A percentile compares a stretch with the other conserved stretches of the same genome.
phyloP scores from a whole-genome alignment of 64 coral and sea anemone genomes.

The Montipora capricornis region DNA sequence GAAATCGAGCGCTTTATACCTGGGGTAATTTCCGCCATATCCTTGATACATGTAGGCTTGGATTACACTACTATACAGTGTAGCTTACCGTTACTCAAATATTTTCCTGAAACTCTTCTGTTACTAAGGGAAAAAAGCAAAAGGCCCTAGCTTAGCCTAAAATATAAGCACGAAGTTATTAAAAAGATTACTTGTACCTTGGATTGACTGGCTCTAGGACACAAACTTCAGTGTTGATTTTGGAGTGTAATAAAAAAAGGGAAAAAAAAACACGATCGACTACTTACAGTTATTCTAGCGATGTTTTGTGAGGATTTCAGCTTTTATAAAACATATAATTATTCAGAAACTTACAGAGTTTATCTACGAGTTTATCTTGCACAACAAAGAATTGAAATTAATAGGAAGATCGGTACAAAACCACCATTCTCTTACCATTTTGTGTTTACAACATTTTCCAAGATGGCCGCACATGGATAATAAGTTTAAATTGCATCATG shows the following conservation, averaged over 20 bases:
- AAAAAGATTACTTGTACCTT: background rate
- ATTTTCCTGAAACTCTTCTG: background rate
- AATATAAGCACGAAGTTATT: background rate
- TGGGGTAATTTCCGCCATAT: conserved; percentile 21
- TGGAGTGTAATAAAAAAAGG: background rate
- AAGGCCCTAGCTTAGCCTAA: background rate
- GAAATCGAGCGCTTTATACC: background rate
- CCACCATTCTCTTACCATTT: conserved; percentile 22
- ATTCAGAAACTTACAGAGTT: conserved; percentile 6
- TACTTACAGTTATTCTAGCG: conserved; percentile 11
- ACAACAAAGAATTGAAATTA: background rate
- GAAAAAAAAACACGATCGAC: background rate
- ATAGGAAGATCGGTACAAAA: background rate
- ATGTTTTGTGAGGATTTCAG: background rate
- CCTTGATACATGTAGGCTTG: background rate
- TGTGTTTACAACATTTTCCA: background rate
- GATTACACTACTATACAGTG: no score
- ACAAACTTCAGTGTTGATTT: background rate
- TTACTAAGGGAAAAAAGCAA: background rate
- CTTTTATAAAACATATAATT: background rate
- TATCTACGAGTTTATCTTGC: background rate
- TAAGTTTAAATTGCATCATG: background rate
- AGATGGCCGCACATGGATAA: background rate
- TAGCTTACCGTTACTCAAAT: no score
- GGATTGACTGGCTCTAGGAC: background rate